These are phyloP conservation scores for Parnassius mnemosyne DNA, from an alignment of 2,888 invertebrate species.

Conservation along the genomic window DNA sequence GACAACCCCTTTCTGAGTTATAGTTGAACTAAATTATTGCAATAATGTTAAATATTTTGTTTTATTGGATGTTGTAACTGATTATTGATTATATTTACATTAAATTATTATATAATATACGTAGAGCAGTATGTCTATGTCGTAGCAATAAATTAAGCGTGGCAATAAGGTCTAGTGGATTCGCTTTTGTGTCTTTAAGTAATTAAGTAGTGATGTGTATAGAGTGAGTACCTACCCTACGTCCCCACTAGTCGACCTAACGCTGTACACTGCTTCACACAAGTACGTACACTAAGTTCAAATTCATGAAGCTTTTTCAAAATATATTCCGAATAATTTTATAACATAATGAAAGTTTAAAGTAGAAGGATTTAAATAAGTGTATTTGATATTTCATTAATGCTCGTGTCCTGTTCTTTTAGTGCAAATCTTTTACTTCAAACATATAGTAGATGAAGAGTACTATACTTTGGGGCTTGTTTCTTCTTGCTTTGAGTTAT, in stretches of 20 bases:
- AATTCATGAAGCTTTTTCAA: slow-evolving; percentile 68
- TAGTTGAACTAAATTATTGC: slow-evolving; percentile 59
- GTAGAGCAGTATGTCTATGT: slow-evolving; percentile 70
- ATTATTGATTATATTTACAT: slow-evolving; percentile 67
- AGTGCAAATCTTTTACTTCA: slow-evolving; percentile 31
- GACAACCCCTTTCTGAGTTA: slow-evolving; percentile 57
- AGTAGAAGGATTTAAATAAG: slow-evolving; percentile 50
- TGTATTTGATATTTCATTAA: slow-evolving; percentile 53
- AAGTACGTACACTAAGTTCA: slow-evolving; percentile 69
- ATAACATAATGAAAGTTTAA: slow-evolving; percentile 61
- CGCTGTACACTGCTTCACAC: slow-evolving; percentile 74
- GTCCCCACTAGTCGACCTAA: slow-evolving; percentile 39
- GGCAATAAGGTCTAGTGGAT: slow-evolving; percentile 76
- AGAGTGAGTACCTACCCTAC: slow-evolving; percentile 49
- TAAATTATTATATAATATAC: slow-evolving; percentile 35
- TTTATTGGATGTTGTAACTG: slow-evolving; percentile 76
- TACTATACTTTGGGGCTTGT: background rate
- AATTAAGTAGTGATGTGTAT: slow-evolving; percentile 51
- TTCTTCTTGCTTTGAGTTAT: slow-evolving; percentile 2
- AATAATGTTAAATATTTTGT: slow-evolving; percentile 73
- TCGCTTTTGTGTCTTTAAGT: slow-evolving; percentile 67
- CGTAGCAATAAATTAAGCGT: slow-evolving; percentile 78
- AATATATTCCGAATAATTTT: slow-evolving; percentile 55
- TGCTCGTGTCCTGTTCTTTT: slow-evolving; percentile 38
- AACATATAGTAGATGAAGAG: background rate